Evolutionary conservation across 2,797 vertebrate species (phyloP), one percentile per base, ranked within the genome.

Genomic region (Allobates femoralis): DNA sequence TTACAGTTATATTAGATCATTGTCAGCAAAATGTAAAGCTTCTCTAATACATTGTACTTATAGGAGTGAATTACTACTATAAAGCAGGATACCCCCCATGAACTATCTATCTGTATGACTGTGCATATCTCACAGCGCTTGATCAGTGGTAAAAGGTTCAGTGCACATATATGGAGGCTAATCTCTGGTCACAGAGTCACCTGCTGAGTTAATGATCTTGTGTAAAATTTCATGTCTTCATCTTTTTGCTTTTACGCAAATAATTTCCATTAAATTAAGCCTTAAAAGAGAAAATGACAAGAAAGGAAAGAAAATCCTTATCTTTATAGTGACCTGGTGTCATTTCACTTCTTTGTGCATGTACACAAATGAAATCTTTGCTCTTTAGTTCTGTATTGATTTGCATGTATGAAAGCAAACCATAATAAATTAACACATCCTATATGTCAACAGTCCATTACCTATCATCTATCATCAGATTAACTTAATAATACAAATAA

Each of bases 131-230:
- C 19, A 69, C 19, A 21, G 66, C 1, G 19, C 32, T 37, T 69
- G 37, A 69, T 69, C 66, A 69, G 18, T 69, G 30, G 66, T 69
- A 34, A 34, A 34, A 69, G 32, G 66, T 69, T 37, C 66, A 69
- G 8, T 37, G 66, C 66, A 69, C 32, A 69, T 69, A 69, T 37
- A 69, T 69, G 66, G 23, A 34, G 23, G 21, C 66, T 34, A 34
- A 37, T 37, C 32, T 21, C 66, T 37, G 66, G 66, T 69, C 66
- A 69, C 37, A 37, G 3, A 21, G 66, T 11, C 32, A 69, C 66
- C 30, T 3, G 19, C 66, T 69, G 18, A 23, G 66, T 37, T 37
- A 69, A 37, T 69, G 32, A 69, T 37, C 19, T 34, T 5, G n/a
- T 28, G 19, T 19, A 37, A 21, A 69, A 37, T 69, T 69, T 21